Percentiles rank a stretch among this genome's conserved stretches.
These are phyloP conservation scores for Sarcophaga carnaria DNA, from an alignment of 2,888 invertebrate genomes.

Conservation along the genomic window DNA sequence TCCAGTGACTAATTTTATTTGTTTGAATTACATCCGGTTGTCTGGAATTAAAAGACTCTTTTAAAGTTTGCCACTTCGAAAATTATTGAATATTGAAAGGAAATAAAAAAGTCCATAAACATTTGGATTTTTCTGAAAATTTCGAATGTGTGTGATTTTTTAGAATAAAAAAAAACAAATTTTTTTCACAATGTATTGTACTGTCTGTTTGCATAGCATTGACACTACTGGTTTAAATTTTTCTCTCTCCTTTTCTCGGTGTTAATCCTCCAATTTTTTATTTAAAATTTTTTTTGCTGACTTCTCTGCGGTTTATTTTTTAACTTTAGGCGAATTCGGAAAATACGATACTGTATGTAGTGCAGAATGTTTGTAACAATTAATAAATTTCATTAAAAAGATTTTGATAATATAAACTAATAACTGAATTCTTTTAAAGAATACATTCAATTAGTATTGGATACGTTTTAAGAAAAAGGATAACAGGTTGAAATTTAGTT, in stretches of 20 bases:
- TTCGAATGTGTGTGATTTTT: conserved; percentile 16
- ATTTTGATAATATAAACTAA: too few relatives aligned
- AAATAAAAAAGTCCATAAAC: conserved; percentile 32
- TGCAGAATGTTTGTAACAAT: neutral
- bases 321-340: neutral
- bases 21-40: too few relatives aligned
- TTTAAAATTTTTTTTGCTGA: conserved; percentile 42
- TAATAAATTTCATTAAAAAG: neutral
- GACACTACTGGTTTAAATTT: neutral
- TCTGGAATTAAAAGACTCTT: too few relatives aligned
- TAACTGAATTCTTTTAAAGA: too few relatives aligned
- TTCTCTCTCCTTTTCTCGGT: neutral
- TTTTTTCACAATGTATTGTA: conserved; percentile 23
- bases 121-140: conserved; percentile 1
- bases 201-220: conserved; percentile 1
- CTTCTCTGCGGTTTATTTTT: conserved; percentile 56
- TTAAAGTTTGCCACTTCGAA: neutral
- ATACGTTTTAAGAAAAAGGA: too few relatives aligned
- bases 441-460: too few relatives aligned
- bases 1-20: too few relatives aligned
- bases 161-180: conserved; percentile 11
- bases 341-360: neutral
- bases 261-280: conserved; percentile 30
- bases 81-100: neutral
- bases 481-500: too few relatives aligned